Evolutionary conservation across 2,797 vertebrate genomes (phyloP), one percentile per base, ranked within the genome.

Genomic region (Phyllotis vaccarum): DNA sequence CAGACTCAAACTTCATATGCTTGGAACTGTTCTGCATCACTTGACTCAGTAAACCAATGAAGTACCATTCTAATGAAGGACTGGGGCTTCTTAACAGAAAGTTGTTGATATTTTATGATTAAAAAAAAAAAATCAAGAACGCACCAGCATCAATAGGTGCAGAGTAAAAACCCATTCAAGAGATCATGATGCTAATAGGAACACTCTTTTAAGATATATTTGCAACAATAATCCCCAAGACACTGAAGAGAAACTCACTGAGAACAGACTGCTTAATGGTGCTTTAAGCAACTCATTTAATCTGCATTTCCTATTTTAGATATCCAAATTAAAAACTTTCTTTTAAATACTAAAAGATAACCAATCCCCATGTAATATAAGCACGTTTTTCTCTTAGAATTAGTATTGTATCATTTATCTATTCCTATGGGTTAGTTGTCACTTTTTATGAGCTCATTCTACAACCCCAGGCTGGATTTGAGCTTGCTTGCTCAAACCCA

Each of bases 101-200:
- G 70, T 60, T 75, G 64, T 85, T 83, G 34, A 90, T 80, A 91
- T 89, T 86, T 95, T 94, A 93, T 92, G 83, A 96, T 91, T 95
- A 93, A 86, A 96, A 96, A 83, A 96, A 91, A 95, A 93, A 86
- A 97, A 96, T 89, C 91, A 95, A 93, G 46, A 96, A 96, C 70
- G 56, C 62, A 92, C 43, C 56, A 78, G 62, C 81, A 93, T 52
- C 52, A 91, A 92, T 86, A 86, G 24, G 86, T 95, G 64, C 56
- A 93, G 46, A 92, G 34, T 88, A 56, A 94, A 81, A 96, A 93
- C 34, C 91, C 90, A 72, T 91, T 62, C 52, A 94, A 93, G 60
- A 95, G 86, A 97, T 46, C 85, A 70, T 91, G 43, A 52, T 52
- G 52, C 54, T 74, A 93, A 95, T 0, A 75, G 19, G 70, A 91